Evolutionary conservation across 1,140 invertebrate species (phyloP), one percentile per base, ranked within the genome.

Genomic region (Drosophila rufa): DNA sequence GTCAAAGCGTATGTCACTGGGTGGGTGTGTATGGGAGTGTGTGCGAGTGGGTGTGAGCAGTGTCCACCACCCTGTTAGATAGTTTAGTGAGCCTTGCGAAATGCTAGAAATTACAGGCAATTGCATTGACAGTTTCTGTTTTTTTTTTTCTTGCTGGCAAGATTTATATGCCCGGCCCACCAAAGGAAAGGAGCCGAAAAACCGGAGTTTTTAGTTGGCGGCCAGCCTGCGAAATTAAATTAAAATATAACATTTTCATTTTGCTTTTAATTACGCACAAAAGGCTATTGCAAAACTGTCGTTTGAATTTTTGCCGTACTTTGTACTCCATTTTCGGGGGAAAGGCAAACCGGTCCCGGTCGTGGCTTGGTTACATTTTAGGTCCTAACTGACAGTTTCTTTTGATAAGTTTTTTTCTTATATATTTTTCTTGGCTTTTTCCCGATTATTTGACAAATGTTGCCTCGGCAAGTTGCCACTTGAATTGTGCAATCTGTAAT

Each of bases 251-350:
- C 66, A 69, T 59, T 76, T 75, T 64, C 66, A 69, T 59, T 74
- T 75, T 66, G 79, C 79, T 81, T 89, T 89, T 85, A 89, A 89
- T 89, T 89, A 89, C 85, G 85, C 85, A 89, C 82, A 79, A 79
- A 79, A 71, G 70, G 57, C 67, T 43, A 81, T 89, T 89, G 81
- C 85, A 80, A 90, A 85, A 89, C 58, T 82, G 58, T 67, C 61
- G 55, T 68, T 30, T 51, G 53, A 46, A 60, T 66, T 43, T 75
- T 43, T 56, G 59, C 56, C 62, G 61, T 62, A 36, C 45, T 47
- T 50, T 36, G 22, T 47, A 48, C 33, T 61, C 53, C 36, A 57
- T 67, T 73, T 86, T 87, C 75, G 74, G 81, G 81, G 75, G 85
- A 89, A 89, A 89, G 85, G 85, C 85, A 89, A 89, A 89, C 85